Evolutionary conservation across 2,797 vertebrate genomes (phyloP).

Genomic region (Fistularia commersonii): DNA sequence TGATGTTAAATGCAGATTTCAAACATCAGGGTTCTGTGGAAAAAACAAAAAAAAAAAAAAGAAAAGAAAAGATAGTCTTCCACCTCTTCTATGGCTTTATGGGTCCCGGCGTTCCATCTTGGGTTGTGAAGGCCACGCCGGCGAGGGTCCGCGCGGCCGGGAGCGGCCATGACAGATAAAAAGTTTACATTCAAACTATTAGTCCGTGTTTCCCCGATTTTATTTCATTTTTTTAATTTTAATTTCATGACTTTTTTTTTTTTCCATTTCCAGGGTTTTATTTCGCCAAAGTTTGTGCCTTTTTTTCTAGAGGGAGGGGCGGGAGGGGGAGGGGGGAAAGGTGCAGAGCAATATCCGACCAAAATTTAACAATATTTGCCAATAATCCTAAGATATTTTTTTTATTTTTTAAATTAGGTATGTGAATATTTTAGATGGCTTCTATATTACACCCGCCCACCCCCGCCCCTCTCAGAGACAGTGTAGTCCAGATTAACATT

Average conservation of each 20-base stretch:
- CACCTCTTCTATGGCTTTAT: slow-evolving; percentile 59
- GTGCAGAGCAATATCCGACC: slow-evolving; percentile 65
- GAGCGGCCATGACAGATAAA: slow-evolving; percentile 55
- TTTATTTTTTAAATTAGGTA: no score
- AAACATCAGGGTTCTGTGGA: slow-evolving; percentile 68
- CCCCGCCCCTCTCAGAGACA: slow-evolving; percentile 27
- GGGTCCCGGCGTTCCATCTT: slow-evolving; percentile 51
- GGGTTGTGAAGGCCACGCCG: slow-evolving; percentile 52
- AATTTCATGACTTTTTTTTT: neutral
- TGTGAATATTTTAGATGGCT: no score
- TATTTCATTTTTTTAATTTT: slow-evolving; percentile 14
- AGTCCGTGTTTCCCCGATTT: slow-evolving; percentile 6
- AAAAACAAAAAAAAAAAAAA: no score
- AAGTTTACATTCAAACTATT: slow-evolving; percentile 58
- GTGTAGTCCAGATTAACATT: slow-evolving; percentile 56
- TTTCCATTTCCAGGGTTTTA: slow-evolving; percentile 11
- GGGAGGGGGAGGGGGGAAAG: slow-evolving; percentile 37
- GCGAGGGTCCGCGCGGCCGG: slow-evolving; percentile 44
- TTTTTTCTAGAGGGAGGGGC: slow-evolving; percentile 22
- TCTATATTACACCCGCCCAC: slow-evolving; percentile 7
- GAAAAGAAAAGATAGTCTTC: no score
- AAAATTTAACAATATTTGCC: slow-evolving; percentile 61
- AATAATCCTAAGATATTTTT: slow-evolving; percentile 55
- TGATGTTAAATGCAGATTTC: slow-evolving; percentile 65
- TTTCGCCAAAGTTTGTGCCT: slow-evolving; percentile 61